phyloP scores from a whole-genome alignment of 2,113 vertebrate genomes.

The Sinosuthora webbiana region DNA sequence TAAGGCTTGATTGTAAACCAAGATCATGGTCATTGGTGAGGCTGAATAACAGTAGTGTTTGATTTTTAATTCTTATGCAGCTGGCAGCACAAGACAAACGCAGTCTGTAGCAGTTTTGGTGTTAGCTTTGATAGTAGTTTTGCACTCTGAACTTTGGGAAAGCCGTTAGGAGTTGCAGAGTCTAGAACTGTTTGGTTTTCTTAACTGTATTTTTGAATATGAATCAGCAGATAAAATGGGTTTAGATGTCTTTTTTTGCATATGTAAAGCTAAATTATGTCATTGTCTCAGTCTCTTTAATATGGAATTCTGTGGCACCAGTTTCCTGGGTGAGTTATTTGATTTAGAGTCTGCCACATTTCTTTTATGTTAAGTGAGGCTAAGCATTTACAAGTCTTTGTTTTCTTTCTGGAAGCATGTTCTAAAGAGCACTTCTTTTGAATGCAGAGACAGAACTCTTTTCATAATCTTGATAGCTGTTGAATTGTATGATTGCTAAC shows the following conservation, averaged over 20 bases:
- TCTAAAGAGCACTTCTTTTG: neutral
- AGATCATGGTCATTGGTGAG: neutral
- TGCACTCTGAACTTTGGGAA: neutral
- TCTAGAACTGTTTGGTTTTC: neutral
- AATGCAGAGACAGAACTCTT: neutral
- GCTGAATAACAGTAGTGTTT: neutral
- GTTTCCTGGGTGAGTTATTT: neutral
- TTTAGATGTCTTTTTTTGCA: neutral
- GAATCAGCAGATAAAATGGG: neutral
- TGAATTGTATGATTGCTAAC: neutral
- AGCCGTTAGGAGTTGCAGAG: neutral
- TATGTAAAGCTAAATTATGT: neutral
- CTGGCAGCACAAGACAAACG: neutral
- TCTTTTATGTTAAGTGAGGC: neutral
- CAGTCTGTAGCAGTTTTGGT: neutral
- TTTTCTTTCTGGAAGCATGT: constrained; percentile 1
- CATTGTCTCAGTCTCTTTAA: neutral
- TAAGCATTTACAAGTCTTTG: neutral
- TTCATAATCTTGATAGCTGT: neutral
- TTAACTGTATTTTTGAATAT: neutral
- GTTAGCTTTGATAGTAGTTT: neutral
- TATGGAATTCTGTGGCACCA: neutral
- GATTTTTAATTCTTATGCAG: neutral
- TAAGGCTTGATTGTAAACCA: neutral
- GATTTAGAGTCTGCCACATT: neutral